phyloP scores from a whole-genome alignment of 2,797 vertebrate species.

The Poecilia velifera region DNA sequence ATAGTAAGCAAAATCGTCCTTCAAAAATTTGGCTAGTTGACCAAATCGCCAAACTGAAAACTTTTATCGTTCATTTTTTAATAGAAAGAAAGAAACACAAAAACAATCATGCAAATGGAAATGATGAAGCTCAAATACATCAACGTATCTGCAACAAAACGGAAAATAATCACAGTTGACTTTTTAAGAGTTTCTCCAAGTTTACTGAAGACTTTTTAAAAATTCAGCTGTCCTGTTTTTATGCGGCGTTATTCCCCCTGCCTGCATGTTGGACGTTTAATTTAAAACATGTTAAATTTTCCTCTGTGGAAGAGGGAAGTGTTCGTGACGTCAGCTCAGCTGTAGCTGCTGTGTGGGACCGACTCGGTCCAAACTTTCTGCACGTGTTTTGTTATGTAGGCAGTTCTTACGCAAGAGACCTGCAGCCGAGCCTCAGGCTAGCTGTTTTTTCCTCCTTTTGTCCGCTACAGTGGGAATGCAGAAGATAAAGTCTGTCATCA shows the following conservation, averaged over 20 bases:
- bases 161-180: background rate
- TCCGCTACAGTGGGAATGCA: slow-evolving; percentile 60
- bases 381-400: slow-evolving; percentile 17
- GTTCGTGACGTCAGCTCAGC: slow-evolving; percentile 26
- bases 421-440: slow-evolving; percentile 15
- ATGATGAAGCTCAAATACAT: background rate
- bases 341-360: slow-evolving; percentile 28
- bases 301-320: slow-evolving; percentile 17
- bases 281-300: slow-evolving; percentile 2
- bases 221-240: background rate
- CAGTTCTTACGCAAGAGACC: slow-evolving; percentile 43
- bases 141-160: background rate
- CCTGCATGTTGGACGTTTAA: slow-evolving; percentile 7
- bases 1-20: no score
- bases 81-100: no score
- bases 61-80: no score
- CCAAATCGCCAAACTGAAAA: no score
- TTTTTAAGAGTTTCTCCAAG: background rate
- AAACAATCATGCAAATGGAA: no score
- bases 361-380: slow-evolving; percentile 16
- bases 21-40: no score
- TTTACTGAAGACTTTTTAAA: background rate
- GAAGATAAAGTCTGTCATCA: slow-evolving; percentile 64
- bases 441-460: slow-evolving; percentile 39
- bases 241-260: background rate